These are phyloP conservation scores for Thysanoteuthis rhombus DNA, from an alignment of 2,888 invertebrate genomes.

Conservation along the genomic window DNA sequence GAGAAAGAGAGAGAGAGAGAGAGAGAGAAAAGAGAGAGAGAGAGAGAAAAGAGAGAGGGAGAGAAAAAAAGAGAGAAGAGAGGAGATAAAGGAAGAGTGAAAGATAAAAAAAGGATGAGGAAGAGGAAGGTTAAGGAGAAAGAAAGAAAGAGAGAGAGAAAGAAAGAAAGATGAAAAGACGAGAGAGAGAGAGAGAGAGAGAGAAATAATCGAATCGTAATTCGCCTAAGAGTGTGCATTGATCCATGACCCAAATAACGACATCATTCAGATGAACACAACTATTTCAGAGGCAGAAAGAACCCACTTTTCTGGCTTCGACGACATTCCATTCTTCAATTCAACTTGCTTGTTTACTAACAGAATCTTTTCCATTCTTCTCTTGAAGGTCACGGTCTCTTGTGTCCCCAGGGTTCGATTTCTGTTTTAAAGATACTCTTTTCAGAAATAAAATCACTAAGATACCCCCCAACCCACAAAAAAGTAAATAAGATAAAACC, in stretches of 20 bases:
- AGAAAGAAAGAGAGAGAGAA: neutral
- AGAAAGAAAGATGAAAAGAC: accelerated
- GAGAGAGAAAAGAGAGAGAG: too few relatives aligned
- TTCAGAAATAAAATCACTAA: neutral
- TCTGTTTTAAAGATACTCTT: neutral
- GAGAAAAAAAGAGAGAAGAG: neutral
- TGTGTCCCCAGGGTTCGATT: neutral
- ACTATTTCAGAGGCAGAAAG: neutral
- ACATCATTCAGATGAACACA: neutral
- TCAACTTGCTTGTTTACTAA: neutral
- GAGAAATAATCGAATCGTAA: neutral
- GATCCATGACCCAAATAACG: neutral
- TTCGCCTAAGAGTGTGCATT: neutral
- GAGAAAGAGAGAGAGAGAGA: too few relatives aligned
- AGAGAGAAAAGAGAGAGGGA: neutral
- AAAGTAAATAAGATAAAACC: too few relatives aligned
- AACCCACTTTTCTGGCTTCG: neutral
- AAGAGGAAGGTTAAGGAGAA: neutral
- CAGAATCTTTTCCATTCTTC: neutral
- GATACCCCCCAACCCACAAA: neutral
- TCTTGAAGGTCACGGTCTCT: neutral
- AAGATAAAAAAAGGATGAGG: neutral
- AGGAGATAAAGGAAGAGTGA: neutral
- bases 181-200: neutral
- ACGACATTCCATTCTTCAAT: neutral